Evolutionary conservation across 1,140 invertebrate genomes (phyloP).

Genomic region (Chlorops oryzae): DNA sequence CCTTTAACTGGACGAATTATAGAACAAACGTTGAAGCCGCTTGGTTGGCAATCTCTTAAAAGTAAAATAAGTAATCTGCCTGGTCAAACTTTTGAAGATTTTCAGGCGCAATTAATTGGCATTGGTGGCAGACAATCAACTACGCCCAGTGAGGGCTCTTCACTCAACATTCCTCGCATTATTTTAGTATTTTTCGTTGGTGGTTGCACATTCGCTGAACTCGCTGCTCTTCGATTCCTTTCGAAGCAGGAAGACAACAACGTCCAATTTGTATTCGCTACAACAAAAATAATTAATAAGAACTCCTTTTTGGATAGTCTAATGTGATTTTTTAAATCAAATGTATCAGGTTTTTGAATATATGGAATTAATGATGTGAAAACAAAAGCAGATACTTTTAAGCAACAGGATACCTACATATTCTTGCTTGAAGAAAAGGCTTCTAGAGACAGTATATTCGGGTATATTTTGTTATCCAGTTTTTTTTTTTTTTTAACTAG

Average conservation of each 20-base stretch:
- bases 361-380: too few species aligned
- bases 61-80: constrained; percentile 58
- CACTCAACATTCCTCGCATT: constrained; percentile 64
- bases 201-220: constrained; percentile 93
- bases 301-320: constrained; percentile 63
- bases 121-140: constrained; percentile 52
- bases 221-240: constrained; percentile 86
- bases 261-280: constrained; percentile 86
- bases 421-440: too few species aligned
- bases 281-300: constrained; percentile 90
- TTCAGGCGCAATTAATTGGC: constrained; percentile 52
- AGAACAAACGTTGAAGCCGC: constrained; percentile 73
- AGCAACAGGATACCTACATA: too few species aligned
- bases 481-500: too few species aligned
- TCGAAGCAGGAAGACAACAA: constrained; percentile 88
- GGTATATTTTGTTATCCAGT: too few species aligned
- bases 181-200: constrained; percentile 94
- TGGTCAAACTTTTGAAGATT: constrained; percentile 56
- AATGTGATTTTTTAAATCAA: too few species aligned
- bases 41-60: constrained; percentile 55
- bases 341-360: too few species aligned
- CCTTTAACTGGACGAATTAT: constrained; percentile 84
- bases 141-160: constrained; percentile 60
- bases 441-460: too few species aligned
- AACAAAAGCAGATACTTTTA: too few species aligned